Conservation (phyloP, 2,797 vertebrate genomes). For the Pipistrellus pygmaeus region DNA sequence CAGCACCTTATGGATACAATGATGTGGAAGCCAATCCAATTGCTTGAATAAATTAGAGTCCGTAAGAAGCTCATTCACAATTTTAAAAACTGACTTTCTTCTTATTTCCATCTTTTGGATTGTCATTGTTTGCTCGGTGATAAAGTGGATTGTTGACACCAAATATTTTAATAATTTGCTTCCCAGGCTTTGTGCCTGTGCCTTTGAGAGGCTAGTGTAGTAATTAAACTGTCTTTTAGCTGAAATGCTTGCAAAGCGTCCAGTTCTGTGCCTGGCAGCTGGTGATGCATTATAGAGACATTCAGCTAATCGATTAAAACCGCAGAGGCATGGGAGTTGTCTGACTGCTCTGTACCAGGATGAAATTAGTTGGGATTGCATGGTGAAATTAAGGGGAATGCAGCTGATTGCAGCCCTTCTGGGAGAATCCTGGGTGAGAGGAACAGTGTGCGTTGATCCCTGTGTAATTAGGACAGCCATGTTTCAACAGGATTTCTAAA, state of each 20-base stretch:
- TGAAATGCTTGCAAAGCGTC: slow-evolving; percentile 91
- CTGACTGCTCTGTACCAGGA: slow-evolving; percentile 94
- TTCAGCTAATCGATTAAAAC: slow-evolving; percentile 97
- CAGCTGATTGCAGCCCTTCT: slow-evolving; percentile 92
- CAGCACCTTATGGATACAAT: slow-evolving; percentile 76
- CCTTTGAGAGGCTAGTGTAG: slow-evolving; percentile 92
- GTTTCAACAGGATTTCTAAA: slow-evolving; percentile 93
- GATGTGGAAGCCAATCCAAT: slow-evolving; percentile 77
- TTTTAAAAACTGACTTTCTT: slow-evolving; percentile 84
- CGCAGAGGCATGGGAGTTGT: slow-evolving; percentile 94
- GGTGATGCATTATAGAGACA: slow-evolving; percentile 96
- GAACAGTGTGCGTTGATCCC: slow-evolving; percentile 91
- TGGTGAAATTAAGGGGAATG: slow-evolving; percentile 91
- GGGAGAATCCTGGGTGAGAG: slow-evolving; percentile 92
- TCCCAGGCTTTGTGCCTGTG: slow-evolving; percentile 87
- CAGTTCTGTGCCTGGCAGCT: slow-evolving; percentile 93
- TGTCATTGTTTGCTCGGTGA: slow-evolving; percentile 86
- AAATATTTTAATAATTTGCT: slow-evolving; percentile 90
- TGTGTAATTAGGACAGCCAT: slow-evolving; percentile 93
- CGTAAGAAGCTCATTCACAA: slow-evolving; percentile 80
- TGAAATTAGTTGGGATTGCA: slow-evolving; percentile 94
- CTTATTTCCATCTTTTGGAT: slow-evolving; percentile 85
- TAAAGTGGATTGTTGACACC: slow-evolving; percentile 88
- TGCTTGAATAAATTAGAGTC: slow-evolving; percentile 83
- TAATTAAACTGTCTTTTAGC: slow-evolving; percentile 95